A percentile compares a stretch with the other conserved stretches of the same genome.
Evolutionary conservation across 1,140 invertebrate species (phyloP).

Genomic region (Scaptomyza montana): DNA sequence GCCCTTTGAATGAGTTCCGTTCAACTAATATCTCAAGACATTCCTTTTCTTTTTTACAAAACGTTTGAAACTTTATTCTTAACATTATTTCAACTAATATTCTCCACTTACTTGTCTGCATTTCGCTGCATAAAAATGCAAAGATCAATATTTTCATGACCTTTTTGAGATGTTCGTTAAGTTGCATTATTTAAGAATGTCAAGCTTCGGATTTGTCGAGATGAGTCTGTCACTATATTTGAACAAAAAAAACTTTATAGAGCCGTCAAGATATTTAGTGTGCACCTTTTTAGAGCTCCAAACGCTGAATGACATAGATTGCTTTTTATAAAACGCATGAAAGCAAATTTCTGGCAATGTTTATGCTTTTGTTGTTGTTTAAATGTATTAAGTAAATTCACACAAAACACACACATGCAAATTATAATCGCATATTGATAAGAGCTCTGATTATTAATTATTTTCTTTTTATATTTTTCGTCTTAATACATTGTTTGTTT

Average conservation of each 20-base stretch:
- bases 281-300: conserved; percentile 60
- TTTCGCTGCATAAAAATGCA: conserved; percentile 78
- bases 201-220: background rate
- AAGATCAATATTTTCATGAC: conserved; percentile 72
- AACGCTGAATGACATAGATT: conserved; percentile 63
- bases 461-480: conserved; percentile 19
- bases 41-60: too few species aligned
- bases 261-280: conserved; percentile 1
- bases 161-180: conserved; percentile 59
- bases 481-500: conserved; percentile 27
- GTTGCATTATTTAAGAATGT: conserved; percentile 51
- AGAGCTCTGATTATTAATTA: conserved; percentile 38
- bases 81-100: too few species aligned
- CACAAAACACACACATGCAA: conserved; percentile 3
- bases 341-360: conserved; percentile 60
- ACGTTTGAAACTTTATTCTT: too few species aligned
- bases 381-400: conserved; percentile 8
- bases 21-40: too few species aligned
- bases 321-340: conserved; percentile 57
- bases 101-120: conserved; percentile 73
- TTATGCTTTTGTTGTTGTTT: conserved; percentile 17
- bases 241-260: background rate
- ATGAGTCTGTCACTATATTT: background rate
- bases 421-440: conserved; percentile 46
- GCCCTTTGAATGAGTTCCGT: too few species aligned